Conservation (phyloP, 2,797 vertebrate genomes). For the Acomys russatus region DNA sequence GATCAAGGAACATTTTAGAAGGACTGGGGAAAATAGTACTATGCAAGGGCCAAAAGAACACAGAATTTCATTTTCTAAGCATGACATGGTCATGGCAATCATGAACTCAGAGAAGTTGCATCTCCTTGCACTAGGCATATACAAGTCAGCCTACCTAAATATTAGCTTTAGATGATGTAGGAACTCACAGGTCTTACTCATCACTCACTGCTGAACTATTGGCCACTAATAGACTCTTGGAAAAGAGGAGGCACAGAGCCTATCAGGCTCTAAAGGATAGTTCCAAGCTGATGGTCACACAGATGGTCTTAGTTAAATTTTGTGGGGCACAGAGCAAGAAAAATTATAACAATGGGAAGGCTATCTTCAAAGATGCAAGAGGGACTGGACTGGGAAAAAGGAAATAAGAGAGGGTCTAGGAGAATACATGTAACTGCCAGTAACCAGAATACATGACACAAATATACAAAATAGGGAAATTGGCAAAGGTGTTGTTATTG, state of each 20-base stretch:
- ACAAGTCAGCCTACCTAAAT: too few relatives aligned
- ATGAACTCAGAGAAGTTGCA: background rate
- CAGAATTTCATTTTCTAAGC: background rate
- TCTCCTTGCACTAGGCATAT: background rate
- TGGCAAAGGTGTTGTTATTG: background rate
- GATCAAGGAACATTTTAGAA: background rate
- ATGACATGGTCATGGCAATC: background rate
- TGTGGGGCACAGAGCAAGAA: background rate
- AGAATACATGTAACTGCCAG: background rate
- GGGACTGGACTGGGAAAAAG: background rate
- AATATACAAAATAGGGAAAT: background rate
- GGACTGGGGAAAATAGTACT: background rate
- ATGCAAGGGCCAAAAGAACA: background rate
- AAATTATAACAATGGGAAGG: background rate
- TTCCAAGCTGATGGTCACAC: background rate
- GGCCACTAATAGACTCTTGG: background rate
- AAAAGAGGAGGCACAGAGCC: background rate
- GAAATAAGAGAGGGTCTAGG: background rate
- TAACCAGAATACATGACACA: background rate
- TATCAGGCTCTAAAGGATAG: background rate
- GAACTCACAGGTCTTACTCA: background rate
- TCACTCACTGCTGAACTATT: background rate
- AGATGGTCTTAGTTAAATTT: background rate
- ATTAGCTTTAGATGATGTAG: background rate
- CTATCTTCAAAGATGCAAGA: background rate